Evolutionary conservation across 2,113 vertebrate genomes (phyloP).

Genomic region (Tamias sibiricus): DNA sequence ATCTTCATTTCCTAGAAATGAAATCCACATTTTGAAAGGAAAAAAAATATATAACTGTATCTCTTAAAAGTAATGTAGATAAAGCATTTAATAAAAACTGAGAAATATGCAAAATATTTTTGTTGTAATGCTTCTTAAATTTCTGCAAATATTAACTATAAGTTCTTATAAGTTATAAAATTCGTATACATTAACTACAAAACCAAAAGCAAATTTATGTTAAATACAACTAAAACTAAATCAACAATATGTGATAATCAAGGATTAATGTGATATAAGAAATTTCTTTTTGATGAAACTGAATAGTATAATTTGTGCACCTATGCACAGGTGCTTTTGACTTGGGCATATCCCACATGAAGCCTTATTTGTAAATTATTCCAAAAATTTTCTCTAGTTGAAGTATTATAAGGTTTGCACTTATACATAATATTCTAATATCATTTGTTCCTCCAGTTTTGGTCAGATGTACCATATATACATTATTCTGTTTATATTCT

Average conservation of each 20-base stretch:
- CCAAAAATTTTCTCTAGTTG: not conserved
- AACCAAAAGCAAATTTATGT: constrained; percentile 10
- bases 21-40: not conserved
- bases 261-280: not conserved
- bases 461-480: not conserved
- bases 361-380: not conserved
- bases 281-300: not conserved
- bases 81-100: not conserved
- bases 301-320: not conserved
- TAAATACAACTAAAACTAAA: not conserved
- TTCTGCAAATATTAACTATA: not conserved
- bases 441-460: not conserved
- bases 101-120: not conserved
- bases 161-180: not conserved
- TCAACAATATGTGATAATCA: not conserved
- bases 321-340: not conserved
- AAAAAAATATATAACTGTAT: not conserved
- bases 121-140: not conserved
- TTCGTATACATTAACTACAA: not conserved
- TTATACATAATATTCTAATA: not conserved
- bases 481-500: not conserved
- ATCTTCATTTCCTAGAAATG: not conserved
- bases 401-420: not conserved
- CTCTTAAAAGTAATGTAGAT: not conserved
- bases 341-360: not conserved